A percentile compares a stretch with the other conserved stretches of the same genome.
Conservation (phyloP, 35 echinoderm and acorn worm genomes). For the Chiridota heheva region DNA sequence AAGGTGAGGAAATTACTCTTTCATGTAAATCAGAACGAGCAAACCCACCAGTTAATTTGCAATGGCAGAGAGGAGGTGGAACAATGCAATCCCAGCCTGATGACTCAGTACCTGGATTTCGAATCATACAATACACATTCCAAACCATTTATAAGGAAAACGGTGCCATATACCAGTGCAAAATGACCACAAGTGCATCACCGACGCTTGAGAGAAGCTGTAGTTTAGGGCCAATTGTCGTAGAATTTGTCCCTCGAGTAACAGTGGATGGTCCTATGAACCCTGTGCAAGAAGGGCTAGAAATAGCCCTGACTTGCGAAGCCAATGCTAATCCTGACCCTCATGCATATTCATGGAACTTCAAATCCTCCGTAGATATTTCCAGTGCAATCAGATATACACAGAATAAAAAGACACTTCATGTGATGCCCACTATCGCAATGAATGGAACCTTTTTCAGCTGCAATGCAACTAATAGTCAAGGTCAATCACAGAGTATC, state of each 20-base stretch:
- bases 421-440: too few relatives aligned
- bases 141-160: slow-evolving; percentile 24
- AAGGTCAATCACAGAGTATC: too few relatives aligned
- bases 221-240: slow-evolving; percentile 50
- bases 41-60: slow-evolving; percentile 72
- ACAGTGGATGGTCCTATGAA: slow-evolving; percentile 9
- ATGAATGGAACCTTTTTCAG: slow-evolving; percentile 6
- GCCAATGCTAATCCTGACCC: slow-evolving; percentile 60
- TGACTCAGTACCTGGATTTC: slow-evolving; percentile 56
- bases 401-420: slow-evolving; percentile 13
- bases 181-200: slow-evolving; percentile 64
- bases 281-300: slow-evolving; percentile 12
- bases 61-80: slow-evolving; percentile 47
- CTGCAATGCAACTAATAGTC: slow-evolving; percentile 34
- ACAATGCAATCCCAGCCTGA: slow-evolving; percentile 32
- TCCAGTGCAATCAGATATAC: slow-evolving; percentile 14
- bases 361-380: slow-evolving; percentile 12
- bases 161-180: slow-evolving; percentile 73
- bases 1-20: slow-evolving; percentile 54
- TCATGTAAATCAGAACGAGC: slow-evolving; percentile 68
- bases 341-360: slow-evolving; percentile 39
- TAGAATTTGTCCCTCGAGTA: slow-evolving; percentile 51
- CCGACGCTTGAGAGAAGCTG: slow-evolving; percentile 51
- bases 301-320: slow-evolving; percentile 45
- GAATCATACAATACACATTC: slow-evolving; percentile 55